phyloP scores from a whole-genome alignment of 2,888 invertebrate species.

The Nomada goodeniana region DNA sequence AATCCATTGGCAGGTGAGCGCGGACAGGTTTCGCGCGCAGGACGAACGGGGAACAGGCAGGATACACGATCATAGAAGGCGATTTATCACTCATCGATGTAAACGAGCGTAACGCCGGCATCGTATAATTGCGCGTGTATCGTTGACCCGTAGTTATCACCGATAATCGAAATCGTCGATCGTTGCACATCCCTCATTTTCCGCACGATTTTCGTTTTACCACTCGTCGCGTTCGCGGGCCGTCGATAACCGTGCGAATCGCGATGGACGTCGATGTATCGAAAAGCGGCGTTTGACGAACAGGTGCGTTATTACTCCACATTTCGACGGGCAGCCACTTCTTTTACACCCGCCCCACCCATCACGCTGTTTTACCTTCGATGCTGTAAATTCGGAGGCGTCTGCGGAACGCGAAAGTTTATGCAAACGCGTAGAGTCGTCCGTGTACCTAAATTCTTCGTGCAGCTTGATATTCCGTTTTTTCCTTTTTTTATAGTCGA shows the following conservation, averaged over 20 bases:
- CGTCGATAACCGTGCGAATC: conserved; percentile 61
- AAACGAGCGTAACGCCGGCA: conserved; percentile 64
- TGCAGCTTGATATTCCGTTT: conserved; percentile 35
- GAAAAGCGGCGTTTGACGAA: conserved; percentile 39
- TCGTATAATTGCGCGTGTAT: conserved; percentile 69
- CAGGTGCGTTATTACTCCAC: conserved; percentile 16
- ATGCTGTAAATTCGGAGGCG: no score
- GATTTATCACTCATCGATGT: conserved; percentile 71
- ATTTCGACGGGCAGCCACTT: neutral
- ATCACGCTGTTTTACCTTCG: no score
- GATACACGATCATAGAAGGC: conserved; percentile 30
- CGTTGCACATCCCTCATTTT: conserved; percentile 63
- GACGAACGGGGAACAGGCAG: conserved; percentile 21
- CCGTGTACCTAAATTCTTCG: conserved; percentile 45
- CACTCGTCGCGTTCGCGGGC: conserved; percentile 66
- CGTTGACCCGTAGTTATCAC: conserved; percentile 55
- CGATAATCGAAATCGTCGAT: conserved; percentile 62
- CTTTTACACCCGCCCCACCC: no score
- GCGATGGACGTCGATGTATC: conserved; percentile 48
- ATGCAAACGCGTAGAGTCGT: conserved; percentile 12
- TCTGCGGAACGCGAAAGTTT: conserved; percentile 17
- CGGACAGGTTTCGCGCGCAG: neutral
- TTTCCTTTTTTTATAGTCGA: conserved; percentile 27
- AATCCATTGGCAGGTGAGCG: conserved; percentile 21
- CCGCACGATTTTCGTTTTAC: conserved; percentile 71